Conservation (phyloP, 2,888 invertebrate genomes). For the Melieria omissa region DNA sequence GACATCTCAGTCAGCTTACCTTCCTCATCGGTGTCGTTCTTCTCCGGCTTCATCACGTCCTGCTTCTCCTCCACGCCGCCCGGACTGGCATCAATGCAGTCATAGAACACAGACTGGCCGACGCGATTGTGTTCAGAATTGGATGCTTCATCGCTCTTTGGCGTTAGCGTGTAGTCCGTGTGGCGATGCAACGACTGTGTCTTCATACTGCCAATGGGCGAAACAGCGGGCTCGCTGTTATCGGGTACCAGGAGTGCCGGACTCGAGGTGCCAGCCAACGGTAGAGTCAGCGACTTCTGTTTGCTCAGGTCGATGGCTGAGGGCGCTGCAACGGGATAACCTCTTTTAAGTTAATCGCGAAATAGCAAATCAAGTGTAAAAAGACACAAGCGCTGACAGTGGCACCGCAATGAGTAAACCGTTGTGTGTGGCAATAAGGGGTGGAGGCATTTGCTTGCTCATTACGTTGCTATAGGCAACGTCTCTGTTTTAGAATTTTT, state of each 20-base stretch:
- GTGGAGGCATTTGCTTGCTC: conserved; percentile 1
- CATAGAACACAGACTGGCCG: conserved; percentile 67
- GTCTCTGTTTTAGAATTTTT: conserved; percentile 19
- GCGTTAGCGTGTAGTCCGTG: conserved; percentile 48
- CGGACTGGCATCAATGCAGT: conserved; percentile 65
- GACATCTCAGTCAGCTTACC: conserved; percentile 65
- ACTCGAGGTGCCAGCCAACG: conserved; percentile 54
- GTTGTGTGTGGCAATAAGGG: conserved; percentile 5
- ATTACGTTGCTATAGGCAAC: conserved; percentile 24
- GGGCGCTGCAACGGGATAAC: conserved; percentile 13
- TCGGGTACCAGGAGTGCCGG: conserved; percentile 50
- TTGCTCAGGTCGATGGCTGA: conserved; percentile 29
- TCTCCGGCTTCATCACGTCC: conserved; percentile 81
- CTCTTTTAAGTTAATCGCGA: background rate
- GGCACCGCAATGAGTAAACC: too few relatives aligned
- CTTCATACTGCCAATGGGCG: conserved; percentile 34
- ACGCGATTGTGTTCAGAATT: conserved; percentile 64
- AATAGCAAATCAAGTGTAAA: background rate
- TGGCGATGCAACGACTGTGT: conserved; percentile 49
- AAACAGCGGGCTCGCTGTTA: background rate
- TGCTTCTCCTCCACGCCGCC: conserved; percentile 74
- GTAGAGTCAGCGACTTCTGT: conserved; percentile 61
- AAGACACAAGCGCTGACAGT: background rate
- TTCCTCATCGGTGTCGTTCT: conserved; percentile 78
- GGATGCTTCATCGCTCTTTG: conserved; percentile 57